A percentile compares a stretch with the other conserved stretches of the same genome.
These are phyloP conservation scores for Mobula birostris DNA, from an alignment of 2,113 vertebrate genomes.

Conservation along the genomic window DNA sequence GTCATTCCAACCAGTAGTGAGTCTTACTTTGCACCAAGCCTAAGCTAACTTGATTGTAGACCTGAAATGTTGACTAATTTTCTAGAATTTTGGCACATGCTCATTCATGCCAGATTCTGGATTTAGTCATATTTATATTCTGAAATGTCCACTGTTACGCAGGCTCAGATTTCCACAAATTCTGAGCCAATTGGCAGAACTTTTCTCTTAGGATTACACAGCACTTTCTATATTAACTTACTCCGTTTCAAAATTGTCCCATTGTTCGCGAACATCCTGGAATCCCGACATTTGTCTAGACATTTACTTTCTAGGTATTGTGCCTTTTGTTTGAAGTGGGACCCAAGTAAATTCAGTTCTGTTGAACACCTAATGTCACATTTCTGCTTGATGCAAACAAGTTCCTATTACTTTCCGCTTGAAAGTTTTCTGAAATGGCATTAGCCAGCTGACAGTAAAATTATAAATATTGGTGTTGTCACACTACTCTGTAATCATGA, in stretches of 20 bases:
- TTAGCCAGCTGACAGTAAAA: constrained; percentile 77
- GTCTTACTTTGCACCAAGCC: too few relatives aligned
- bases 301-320: not conserved
- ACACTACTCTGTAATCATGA: constrained; percentile 72
- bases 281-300: not conserved
- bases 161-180: not conserved
- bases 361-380: constrained; percentile 60
- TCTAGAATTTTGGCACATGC: too few relatives aligned
- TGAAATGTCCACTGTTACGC: too few relatives aligned
- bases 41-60: too few relatives aligned
- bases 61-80: too few relatives aligned
- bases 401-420: constrained; percentile 77
- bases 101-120: too few relatives aligned
- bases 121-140: too few relatives aligned
- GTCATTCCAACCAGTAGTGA: too few relatives aligned
- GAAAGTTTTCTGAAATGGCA: constrained; percentile 75
- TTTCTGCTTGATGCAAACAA: constrained; percentile 74
- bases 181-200: not conserved
- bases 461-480: constrained; percentile 84
- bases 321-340: constrained; percentile 59
- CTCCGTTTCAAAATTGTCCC: not conserved
- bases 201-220: not conserved
- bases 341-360: constrained; percentile 58
- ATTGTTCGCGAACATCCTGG: not conserved
- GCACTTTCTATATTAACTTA: not conserved